Evolutionary conservation across 2,113 vertebrate species (phyloP), one percentile per base, ranked within the genome.

Genomic region (Diglossa brunneiventris): DNA sequence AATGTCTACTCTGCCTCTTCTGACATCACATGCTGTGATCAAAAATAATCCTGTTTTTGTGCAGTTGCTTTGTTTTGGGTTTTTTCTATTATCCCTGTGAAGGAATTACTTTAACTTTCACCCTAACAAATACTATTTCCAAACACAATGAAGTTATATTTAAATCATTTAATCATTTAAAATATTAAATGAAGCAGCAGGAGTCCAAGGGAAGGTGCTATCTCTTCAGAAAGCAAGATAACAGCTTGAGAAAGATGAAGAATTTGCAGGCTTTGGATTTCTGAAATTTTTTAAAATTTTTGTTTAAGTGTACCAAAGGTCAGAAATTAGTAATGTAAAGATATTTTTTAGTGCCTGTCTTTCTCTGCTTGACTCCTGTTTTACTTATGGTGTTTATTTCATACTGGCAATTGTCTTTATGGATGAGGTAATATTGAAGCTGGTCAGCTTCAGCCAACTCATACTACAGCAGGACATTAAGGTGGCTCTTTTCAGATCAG

Each of bases 161-260:
- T 87, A 94, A 92, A 94, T 88, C 23, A 85, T n/a, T n/a, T n/a
- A n/a, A n/a, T n/a, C n/a, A n/a, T n/a, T n/a, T 33, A 28, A 77
- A 73, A 87, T 21, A 82, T 59, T 93, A 89, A 90, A 37, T 0
- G 1, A 89, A 83, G 50, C 61, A 83, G n/a, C 13, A 46, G 35
- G 56, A 89, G 35, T 18, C 30, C 39, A 70, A 80, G 17, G 24
- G 24, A 96, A 79, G 61, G 55, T 75, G 13, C 10, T 69, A 10
- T 41, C 49, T 74, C 31, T 91, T 93, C 56, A 80, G 46, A 76
- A 84, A 79, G 17, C 15, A 90, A 78, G 44, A 70, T 44, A 81
- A 73, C 7, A 42, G 28, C 26, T 66, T 85, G 26, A 37, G 27
- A 90, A 89, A 89, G 9, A 41, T 9, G 27, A 68, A 83, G 21